Percentiles rank a stretch among this genome's conserved stretches.
These are phyloP conservation scores for Aethes cnicana DNA, from an alignment of 2,888 invertebrate species.

Conservation along the genomic window DNA sequence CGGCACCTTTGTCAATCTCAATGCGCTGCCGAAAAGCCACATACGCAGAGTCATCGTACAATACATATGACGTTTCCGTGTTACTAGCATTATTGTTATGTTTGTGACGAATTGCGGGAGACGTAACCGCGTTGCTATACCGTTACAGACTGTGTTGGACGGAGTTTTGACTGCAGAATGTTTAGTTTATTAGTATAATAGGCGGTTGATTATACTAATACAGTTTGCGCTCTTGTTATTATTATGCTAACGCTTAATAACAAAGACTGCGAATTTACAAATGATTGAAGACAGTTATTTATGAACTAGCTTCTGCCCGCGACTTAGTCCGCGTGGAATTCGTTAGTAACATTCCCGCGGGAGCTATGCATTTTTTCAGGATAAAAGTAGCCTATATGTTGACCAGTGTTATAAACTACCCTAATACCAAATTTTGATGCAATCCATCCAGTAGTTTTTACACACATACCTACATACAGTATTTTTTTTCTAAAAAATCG, in stretches of 20 bases:
- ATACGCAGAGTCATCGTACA: background rate
- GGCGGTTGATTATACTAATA: constrained; percentile 11
- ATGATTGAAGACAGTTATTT: background rate
- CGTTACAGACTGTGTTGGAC: constrained; percentile 42
- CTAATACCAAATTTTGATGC: too few relatives aligned
- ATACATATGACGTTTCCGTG: background rate
- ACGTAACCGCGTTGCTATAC: constrained; percentile 65
- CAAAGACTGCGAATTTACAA: background rate
- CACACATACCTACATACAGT: too few relatives aligned
- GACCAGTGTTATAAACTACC: too few relatives aligned
- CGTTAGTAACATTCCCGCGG: too few relatives aligned
- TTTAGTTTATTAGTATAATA: constrained; percentile 16
- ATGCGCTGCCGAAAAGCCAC: constrained; percentile 8
- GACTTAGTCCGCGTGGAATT: too few relatives aligned
- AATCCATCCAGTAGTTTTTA: too few relatives aligned
- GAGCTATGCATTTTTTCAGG: too few relatives aligned
- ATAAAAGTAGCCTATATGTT: too few relatives aligned
- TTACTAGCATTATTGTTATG: constrained; percentile 16
- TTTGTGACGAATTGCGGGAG: constrained; percentile 32
- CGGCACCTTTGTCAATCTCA: constrained; percentile 52
- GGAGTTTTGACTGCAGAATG: constrained; percentile 15
- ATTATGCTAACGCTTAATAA: constrained; percentile 2
- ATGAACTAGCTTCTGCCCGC: too few relatives aligned
- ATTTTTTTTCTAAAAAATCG: too few relatives aligned
- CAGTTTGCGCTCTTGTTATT: constrained; percentile 4